These are phyloP conservation scores for Aelia acuminata DNA, from an alignment of 2,888 invertebrate species.

Conservation along the genomic window DNA sequence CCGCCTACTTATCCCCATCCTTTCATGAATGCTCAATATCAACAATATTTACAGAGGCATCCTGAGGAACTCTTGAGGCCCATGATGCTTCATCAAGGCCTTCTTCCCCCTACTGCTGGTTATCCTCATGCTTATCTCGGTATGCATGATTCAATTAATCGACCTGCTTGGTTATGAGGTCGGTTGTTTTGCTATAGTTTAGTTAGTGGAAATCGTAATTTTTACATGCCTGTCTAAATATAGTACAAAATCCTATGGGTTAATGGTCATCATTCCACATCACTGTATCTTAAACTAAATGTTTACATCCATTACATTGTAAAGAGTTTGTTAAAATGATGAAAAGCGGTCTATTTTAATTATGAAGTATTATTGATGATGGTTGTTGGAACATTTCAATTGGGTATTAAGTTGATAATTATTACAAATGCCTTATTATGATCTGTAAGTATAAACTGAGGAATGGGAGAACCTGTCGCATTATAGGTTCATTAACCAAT, in stretches of 20 bases:
- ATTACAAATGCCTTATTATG: slow-evolving; percentile 35
- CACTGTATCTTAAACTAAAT: slow-evolving; percentile 35
- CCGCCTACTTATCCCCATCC: slow-evolving; percentile 65
- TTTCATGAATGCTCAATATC: slow-evolving; percentile 74
- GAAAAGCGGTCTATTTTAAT: slow-evolving; percentile 21
- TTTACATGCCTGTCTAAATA: slow-evolving; percentile 40
- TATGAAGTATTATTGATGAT: slow-evolving; percentile 16
- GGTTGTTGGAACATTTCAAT: neutral
- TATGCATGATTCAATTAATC: slow-evolving; percentile 78
- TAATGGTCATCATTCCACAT: slow-evolving; percentile 57
- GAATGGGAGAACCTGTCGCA: neutral
- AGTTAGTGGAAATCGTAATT: slow-evolving; percentile 39
- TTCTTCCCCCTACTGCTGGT: slow-evolving; percentile 69
- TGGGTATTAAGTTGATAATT: slow-evolving; percentile 33
- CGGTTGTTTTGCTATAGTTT: slow-evolving; percentile 31
- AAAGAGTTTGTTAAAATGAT: neutral
- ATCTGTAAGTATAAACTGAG: slow-evolving; percentile 39
- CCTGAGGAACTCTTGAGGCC: slow-evolving; percentile 75
- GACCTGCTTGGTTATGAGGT: slow-evolving; percentile 71
- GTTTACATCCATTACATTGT: neutral
- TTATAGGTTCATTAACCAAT: slow-evolving; percentile 10
- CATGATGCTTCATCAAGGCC: slow-evolving; percentile 71
- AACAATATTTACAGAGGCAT: slow-evolving; percentile 78
- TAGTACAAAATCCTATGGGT: slow-evolving; percentile 50
- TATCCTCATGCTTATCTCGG: slow-evolving; percentile 76